phyloP scores from a whole-genome alignment of 2,888 invertebrate species.

The Drosophila meridionalis region DNA sequence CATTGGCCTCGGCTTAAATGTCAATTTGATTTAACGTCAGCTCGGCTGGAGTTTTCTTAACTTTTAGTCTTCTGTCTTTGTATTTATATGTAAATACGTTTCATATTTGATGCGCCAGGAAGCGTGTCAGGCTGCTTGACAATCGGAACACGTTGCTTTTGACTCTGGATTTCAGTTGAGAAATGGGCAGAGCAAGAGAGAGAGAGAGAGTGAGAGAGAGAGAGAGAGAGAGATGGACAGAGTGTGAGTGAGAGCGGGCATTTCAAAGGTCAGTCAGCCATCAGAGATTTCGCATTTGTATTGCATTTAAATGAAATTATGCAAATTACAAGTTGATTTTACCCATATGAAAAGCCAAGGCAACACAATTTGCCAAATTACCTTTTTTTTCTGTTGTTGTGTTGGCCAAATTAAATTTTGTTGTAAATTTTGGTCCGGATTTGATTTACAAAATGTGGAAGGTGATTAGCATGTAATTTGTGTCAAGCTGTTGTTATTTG shows the following conservation, averaged over 20 bases:
- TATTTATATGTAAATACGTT: slow-evolving; percentile 22
- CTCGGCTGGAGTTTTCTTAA: slow-evolving; percentile 15
- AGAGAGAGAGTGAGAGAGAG: background rate
- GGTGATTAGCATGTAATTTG: slow-evolving; percentile 40
- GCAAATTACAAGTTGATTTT: slow-evolving; percentile 36
- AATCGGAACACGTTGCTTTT: slow-evolving; percentile 45
- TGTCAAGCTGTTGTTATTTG: slow-evolving; percentile 22
- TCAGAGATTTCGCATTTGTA: slow-evolving; percentile 31
- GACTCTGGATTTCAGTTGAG: background rate
- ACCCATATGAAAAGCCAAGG: slow-evolving; percentile 20
- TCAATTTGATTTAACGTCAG: slow-evolving; percentile 40
- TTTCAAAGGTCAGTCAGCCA: slow-evolving; percentile 24
- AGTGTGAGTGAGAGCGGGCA: background rate
- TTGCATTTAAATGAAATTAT: slow-evolving; percentile 46
- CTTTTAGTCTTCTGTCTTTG: slow-evolving; percentile 22
- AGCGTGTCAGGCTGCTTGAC: slow-evolving; percentile 40
- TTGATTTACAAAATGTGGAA: slow-evolving; percentile 21
- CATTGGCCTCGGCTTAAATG: slow-evolving; percentile 48
- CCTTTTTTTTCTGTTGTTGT: slow-evolving; percentile 23
- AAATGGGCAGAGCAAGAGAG: too few species aligned
- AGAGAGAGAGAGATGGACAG: background rate
- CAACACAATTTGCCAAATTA: slow-evolving; percentile 39
- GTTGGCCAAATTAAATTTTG: slow-evolving; percentile 15
- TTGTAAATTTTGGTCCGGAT: slow-evolving; percentile 18
- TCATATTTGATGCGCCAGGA: slow-evolving; percentile 36